Percentiles rank a stretch among this genome's conserved stretches.
Evolutionary conservation across 1,140 invertebrate genomes (phyloP).

Genomic region (Calliphora vicina): DNA sequence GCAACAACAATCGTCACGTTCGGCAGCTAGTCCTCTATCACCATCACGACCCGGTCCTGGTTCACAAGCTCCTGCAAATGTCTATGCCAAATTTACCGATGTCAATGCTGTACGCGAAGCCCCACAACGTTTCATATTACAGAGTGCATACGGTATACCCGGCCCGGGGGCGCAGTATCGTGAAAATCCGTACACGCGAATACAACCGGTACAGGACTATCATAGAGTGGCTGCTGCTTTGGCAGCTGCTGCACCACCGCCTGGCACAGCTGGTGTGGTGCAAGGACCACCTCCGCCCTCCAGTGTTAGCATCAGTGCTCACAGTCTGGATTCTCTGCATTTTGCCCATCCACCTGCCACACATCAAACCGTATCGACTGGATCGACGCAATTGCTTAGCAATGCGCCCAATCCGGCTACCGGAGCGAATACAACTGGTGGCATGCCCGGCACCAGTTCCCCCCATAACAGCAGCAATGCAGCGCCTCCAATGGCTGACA

Average conservation of each 20-base stretch:
- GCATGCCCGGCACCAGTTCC: slow-evolving; percentile 34
- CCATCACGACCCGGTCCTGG: slow-evolving; percentile 57
- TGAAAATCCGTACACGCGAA: slow-evolving; percentile 56
- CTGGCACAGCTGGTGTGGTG: slow-evolving; percentile 23
- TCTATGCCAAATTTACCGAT: slow-evolving; percentile 51
- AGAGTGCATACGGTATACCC: slow-evolving; percentile 45
- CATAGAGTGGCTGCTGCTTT: slow-evolving; percentile 47
- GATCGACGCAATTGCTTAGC: slow-evolving; percentile 39
- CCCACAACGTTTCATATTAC: slow-evolving; percentile 53
- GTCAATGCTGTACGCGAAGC: slow-evolving; percentile 47
- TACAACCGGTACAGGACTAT: slow-evolving; percentile 54
- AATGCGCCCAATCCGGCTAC: slow-evolving; percentile 40
- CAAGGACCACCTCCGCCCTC: slow-evolving; percentile 33
- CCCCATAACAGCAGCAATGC: slow-evolving; percentile 28
- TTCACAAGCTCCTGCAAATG: slow-evolving; percentile 51
- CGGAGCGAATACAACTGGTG: slow-evolving; percentile 41
- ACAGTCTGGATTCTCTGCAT: slow-evolving; percentile 50
- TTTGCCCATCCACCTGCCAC: slow-evolving; percentile 45
- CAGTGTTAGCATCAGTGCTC: slow-evolving; percentile 38
- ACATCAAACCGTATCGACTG: slow-evolving; percentile 39
- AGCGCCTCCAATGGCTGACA: slow-evolving; percentile 27
- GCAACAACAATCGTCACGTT: slow-evolving; percentile 53
- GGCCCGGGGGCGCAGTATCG: slow-evolving; percentile 53
- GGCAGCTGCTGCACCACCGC: slow-evolving; percentile 31
- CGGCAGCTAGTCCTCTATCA: slow-evolving; percentile 59